Evolutionary conservation across 2,797 vertebrate species (phyloP).

Genomic region (Pteronotus mesoamericanus): DNA sequence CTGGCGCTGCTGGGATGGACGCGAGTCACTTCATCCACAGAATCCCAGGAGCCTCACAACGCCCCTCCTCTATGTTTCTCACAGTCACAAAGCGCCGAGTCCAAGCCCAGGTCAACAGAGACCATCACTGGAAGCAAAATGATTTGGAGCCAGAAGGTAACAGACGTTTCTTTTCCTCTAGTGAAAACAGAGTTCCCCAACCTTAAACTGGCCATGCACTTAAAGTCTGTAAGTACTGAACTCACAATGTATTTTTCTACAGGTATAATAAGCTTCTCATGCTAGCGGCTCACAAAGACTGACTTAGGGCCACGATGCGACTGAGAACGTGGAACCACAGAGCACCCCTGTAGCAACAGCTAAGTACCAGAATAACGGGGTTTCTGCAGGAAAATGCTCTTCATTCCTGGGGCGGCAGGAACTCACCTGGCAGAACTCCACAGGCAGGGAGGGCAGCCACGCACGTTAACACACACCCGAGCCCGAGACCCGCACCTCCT

Average conservation of each 20-base stretch:
- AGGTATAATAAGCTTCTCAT: neutral
- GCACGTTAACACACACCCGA: neutral
- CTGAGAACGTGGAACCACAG: neutral
- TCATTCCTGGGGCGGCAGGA: neutral
- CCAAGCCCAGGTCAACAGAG: neutral
- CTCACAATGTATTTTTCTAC: neutral
- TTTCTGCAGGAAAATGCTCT: neutral
- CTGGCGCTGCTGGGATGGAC: neutral
- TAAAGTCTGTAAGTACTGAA: neutral
- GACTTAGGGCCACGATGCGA: neutral
- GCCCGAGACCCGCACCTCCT: neutral
- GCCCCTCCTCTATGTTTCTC: neutral
- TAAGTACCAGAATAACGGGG: neutral
- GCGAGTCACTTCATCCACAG: neutral
- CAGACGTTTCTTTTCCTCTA: neutral
- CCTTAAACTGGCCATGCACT: neutral
- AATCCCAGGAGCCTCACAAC: neutral
- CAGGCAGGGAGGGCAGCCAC: neutral
- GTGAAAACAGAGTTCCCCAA: neutral
- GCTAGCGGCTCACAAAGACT: neutral
- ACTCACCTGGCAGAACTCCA: neutral
- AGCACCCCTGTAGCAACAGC: neutral
- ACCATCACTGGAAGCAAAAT: neutral
- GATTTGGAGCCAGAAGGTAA: neutral
- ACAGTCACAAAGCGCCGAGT: neutral